Percentiles rank a stretch among this genome's conserved stretches.
Evolutionary conservation across 2,888 invertebrate species (phyloP).

Genomic region (Chymomyza amoena): DNA sequence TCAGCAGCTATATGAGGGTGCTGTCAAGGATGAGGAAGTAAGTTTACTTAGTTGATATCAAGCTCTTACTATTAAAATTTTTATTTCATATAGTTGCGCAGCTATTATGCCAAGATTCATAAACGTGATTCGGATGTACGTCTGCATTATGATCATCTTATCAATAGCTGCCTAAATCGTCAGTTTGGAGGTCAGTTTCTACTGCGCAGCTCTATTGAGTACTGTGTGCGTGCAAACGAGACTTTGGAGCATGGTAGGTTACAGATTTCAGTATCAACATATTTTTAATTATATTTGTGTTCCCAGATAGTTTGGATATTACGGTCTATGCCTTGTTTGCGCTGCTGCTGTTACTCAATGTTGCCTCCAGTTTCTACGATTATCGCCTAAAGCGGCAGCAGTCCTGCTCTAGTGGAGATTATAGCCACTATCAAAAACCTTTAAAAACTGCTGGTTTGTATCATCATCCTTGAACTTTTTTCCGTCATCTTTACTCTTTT

Average conservation of each 20-base stretch:
- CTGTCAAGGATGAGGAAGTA: slow-evolving; percentile 47
- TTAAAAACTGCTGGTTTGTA: slow-evolving; percentile 37
- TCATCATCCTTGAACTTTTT: too few species aligned
- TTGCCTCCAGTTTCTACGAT: slow-evolving; percentile 47
- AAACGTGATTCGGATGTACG: slow-evolving; percentile 55
- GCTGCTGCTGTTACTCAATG: slow-evolving; percentile 35
- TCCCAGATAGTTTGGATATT: slow-evolving; percentile 55
- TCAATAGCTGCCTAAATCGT: slow-evolving; percentile 69
- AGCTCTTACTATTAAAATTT: not conserved
- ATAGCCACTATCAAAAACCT: slow-evolving; percentile 51
- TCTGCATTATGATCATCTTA: slow-evolving; percentile 50
- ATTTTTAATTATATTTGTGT: not conserved
- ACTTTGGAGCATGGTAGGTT: slow-evolving; percentile 46
- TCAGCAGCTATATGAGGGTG: slow-evolving; percentile 41
- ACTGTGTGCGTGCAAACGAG: slow-evolving; percentile 60
- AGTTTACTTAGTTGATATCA: not conserved
- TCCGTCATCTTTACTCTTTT: too few species aligned
- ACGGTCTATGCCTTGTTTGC: slow-evolving; percentile 41
- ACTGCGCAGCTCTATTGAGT: slow-evolving; percentile 68
- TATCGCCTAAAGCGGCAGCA: slow-evolving; percentile 45
- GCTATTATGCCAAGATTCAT: slow-evolving; percentile 61
- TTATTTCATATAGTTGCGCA: slow-evolving; percentile 43
- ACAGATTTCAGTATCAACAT: not conserved
- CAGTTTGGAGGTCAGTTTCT: slow-evolving; percentile 41
- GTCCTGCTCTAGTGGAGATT: slow-evolving; percentile 21